These are phyloP conservation scores for Streptopelia turtur DNA, from an alignment of 2,797 vertebrate genomes.

Conservation along the genomic window DNA sequence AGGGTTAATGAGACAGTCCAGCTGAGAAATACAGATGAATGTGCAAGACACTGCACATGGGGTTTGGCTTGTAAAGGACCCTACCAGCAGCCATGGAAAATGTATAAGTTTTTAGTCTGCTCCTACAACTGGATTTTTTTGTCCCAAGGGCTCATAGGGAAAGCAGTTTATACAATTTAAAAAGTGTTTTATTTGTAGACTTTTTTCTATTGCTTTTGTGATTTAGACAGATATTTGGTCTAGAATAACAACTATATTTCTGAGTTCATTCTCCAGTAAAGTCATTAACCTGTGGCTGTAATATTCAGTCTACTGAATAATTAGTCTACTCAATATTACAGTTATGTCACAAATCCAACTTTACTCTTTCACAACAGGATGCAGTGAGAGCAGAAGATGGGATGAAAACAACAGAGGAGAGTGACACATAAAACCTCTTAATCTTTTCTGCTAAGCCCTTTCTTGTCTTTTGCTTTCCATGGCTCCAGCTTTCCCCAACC, in stretches of 20 bases:
- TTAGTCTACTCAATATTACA: neutral
- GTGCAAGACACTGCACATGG: neutral
- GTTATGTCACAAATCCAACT: neutral
- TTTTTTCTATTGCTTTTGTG: neutral
- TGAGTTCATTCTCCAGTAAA: neutral
- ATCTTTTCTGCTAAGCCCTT: neutral
- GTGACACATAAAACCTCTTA: neutral
- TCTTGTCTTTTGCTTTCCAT: neutral
- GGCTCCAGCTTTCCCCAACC: neutral
- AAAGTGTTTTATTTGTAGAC: neutral
- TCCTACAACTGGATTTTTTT: constrained; percentile 24
- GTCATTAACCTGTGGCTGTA: neutral
- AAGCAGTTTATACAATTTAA: neutral
- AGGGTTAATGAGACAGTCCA: neutral
- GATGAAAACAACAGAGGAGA: neutral
- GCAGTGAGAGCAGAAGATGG: neutral
- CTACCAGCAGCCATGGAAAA: neutral
- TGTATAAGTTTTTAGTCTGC: neutral
- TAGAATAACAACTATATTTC: neutral
- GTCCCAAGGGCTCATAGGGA: constrained; percentile 33
- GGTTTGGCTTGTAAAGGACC: neutral
- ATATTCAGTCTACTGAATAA: neutral
- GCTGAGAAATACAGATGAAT: neutral
- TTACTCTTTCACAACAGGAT: neutral
- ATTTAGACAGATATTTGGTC: neutral